Conservation (phyloP, 2,113 vertebrate genomes). For the Heterotilapia buettikoferi region DNA sequence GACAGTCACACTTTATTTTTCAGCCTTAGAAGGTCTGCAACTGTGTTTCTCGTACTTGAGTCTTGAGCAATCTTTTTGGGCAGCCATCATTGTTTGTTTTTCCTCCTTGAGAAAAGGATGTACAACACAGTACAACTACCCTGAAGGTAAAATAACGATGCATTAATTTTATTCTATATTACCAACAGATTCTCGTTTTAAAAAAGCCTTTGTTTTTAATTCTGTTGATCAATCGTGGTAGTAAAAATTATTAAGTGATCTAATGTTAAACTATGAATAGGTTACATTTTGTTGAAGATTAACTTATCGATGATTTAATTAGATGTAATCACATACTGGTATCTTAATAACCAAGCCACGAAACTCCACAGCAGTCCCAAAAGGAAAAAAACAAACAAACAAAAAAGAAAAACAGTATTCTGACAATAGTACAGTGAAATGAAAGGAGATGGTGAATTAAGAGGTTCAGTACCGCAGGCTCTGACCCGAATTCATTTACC, state of each 20-base stretch:
- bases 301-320: not conserved
- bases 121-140: not conserved
- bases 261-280: not conserved
- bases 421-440: not conserved
- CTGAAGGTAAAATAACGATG: not conserved
- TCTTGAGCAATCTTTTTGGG: not conserved
- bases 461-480: not conserved
- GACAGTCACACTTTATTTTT: constrained; percentile 48
- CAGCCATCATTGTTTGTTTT: not conserved
- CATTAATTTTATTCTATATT: not conserved
- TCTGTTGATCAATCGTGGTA: not conserved
- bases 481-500: not conserved
- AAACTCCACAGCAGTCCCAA: not conserved
- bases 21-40: not conserved
- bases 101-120: not conserved
- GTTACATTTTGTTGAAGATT: not conserved
- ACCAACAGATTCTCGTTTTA: not conserved
- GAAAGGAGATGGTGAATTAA: not conserved
- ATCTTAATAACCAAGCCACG: not conserved
- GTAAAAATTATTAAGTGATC: not conserved
- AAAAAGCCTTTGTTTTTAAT: not conserved
- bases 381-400: not conserved
- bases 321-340: not conserved
- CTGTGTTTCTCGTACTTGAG: constrained; percentile 26
- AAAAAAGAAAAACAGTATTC: not conserved